Evolutionary conservation across 2,888 invertebrate species (phyloP), one percentile per base, ranked within the genome.

Genomic region (Drosophila emarginata): DNA sequence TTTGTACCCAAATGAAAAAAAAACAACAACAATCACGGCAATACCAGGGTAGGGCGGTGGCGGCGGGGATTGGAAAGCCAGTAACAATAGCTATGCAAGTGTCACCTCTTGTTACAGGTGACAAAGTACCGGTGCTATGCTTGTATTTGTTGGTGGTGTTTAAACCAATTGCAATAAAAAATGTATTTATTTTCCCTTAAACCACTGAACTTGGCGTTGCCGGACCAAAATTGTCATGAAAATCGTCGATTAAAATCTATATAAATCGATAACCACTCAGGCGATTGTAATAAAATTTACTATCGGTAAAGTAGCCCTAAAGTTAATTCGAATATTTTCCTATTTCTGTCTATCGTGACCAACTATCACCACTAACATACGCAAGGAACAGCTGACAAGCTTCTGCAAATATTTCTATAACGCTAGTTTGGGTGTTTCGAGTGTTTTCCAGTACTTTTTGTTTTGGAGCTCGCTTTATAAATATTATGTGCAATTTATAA

Each of bases 1-100:
- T 52, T 74, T 51, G 23, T 18, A 56, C 18, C 23, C 15, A 28
- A 11, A 14, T 52, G 53, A 28, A 28, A 21, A 28, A 21, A 14
- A 32, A 54, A 14, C 28, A 54, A 54, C 26, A 26, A 52, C 26
- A 52, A 52, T 5, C 11, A 3, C 28, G 32, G 15, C 28, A 15
- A 53, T 53, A 32, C 32, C 9, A 53, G 32, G 45, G 53, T 15
- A 28, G 26, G 53, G 28, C 54, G 36, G 54, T 36, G 18, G 36
- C 54, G 54, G 54, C 32, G 53, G 32, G 53, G 32, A 21, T 32
- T 15, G 36, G 52, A n/a, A 21, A 51, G 21, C 26, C 5, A 45
- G 21, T 4, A 21, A 14, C 45, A 45, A 45, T 9, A 52, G 9
- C 52, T 52, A 26, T 26, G 26, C 9, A 14, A 52, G 14, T 26